Percentiles rank a stretch among this genome's conserved stretches.
These are phyloP conservation scores for Glyphotaelius pellucidus DNA, from an alignment of 2,888 invertebrate species.

Conservation along the genomic window DNA sequence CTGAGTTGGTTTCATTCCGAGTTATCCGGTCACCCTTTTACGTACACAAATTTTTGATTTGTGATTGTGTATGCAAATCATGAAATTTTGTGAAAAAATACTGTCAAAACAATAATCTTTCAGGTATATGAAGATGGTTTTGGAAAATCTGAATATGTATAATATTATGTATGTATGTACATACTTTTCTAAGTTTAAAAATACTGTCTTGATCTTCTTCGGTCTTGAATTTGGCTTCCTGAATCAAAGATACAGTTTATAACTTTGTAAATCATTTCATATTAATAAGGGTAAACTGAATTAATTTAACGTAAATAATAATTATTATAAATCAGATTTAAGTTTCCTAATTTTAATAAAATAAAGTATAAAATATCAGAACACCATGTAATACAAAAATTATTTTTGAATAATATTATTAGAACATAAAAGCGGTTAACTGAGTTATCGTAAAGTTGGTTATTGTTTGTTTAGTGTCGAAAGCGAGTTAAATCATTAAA, in stretches of 20 bases:
- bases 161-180: too few relatives aligned
- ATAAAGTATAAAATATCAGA: not conserved
- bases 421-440: constrained; percentile 9
- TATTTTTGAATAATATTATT: not conserved
- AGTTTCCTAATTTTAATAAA: not conserved
- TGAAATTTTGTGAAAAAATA: not conserved
- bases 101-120: not conserved
- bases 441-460: not conserved
- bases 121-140: not conserved
- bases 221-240: not conserved
- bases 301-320: not conserved
- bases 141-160: not conserved
- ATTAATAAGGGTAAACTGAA: not conserved
- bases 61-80: not conserved
- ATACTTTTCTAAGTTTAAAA: not conserved
- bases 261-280: not conserved
- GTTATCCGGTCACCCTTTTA: too few relatives aligned
- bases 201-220: not conserved
- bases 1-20: too few relatives aligned
- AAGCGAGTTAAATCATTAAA: constrained; percentile 6
- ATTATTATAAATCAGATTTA: not conserved
- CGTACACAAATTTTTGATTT: too few relatives aligned
- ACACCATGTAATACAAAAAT: not conserved
- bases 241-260: not conserved
- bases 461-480: not conserved